Base-by-base conservation (phyloP, 1,140 invertebrate genomes). In the Eriocheir sinensis region DNA sequence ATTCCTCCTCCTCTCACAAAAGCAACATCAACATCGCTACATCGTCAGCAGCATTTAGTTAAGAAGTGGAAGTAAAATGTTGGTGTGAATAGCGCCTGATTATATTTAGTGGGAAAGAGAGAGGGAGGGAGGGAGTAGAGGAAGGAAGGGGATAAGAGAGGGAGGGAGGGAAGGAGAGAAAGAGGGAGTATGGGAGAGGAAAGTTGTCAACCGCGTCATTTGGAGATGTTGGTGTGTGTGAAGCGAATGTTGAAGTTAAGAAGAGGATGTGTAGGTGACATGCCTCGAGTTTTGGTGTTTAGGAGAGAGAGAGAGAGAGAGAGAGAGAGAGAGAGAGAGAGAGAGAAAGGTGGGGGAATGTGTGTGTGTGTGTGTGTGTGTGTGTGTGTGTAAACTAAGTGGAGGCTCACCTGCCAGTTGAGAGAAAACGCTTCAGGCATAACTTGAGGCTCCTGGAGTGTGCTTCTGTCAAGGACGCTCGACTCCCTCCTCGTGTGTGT, bases 321-420 rank as follows among this genome's bases (percentile, higher is more conserved):
- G 85, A 88, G 85, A 88, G 85, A 40, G 85, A 88, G 85, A 88
- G 34, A 40, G 85, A 88, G 85, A 88, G n/a, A 30, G 85, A 88
- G 85, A 38, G 8, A 9, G 36, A n/a, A 38, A 12, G n/a, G 85
- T 17, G 85, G 40, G 85, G 40, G 36, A 41, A 12, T n/a, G n/a
- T n/a, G n/a, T n/a, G n/a, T n/a, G n/a, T n/a, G n/a, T n/a, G n/a
- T n/a, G n/a, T n/a, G n/a, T n/a, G n/a, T n/a, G n/a, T n/a, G n/a
- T n/a, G n/a, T n/a, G n/a, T n/a, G n/a, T n/a, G n/a, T n/a, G n/a
- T n/a, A n/a, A n/a, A n/a, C n/a, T n/a, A n/a, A n/a, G n/a, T n/a
- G n/a, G n/a, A n/a, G n/a, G n/a, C n/a, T n/a, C n/a, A n/a, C n/a
- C n/a, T n/a, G n/a, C n/a, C n/a, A n/a, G n/a, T n/a, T n/a, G n/a